Conservation (phyloP, 1,140 invertebrate genomes). For the Potamilus streckersoni region DNA sequence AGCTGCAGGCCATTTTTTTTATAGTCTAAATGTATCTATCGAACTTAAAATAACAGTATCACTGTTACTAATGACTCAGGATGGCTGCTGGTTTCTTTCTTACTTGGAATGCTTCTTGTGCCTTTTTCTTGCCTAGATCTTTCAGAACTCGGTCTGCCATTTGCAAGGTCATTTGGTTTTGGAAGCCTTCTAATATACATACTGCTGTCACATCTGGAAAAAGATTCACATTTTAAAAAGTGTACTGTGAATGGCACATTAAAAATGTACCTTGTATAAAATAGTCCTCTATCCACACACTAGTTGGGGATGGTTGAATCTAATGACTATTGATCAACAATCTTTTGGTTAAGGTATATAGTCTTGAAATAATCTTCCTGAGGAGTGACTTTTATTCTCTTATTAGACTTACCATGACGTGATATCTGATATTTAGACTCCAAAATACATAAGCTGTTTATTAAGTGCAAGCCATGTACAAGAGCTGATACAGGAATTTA, state of each 20-base stretch:
- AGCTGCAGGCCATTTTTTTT: too few relatives aligned
- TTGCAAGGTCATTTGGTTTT: conserved; percentile 80
- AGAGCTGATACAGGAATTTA: not conserved
- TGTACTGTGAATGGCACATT: too few relatives aligned
- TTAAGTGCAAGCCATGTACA: not conserved
- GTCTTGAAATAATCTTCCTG: too few relatives aligned
- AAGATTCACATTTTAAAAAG: not conserved
- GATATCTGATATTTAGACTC: too few relatives aligned
- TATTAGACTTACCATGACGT: too few relatives aligned
- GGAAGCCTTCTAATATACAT: conserved; percentile 90
- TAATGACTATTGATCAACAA: not conserved
- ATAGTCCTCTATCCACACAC: too few relatives aligned
- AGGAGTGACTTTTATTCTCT: too few relatives aligned
- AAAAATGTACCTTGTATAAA: too few relatives aligned
- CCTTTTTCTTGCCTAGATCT: conserved; percentile 72
- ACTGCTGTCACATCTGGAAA: conserved; percentile 85
- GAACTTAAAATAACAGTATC: too few relatives aligned
- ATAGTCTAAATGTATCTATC: too few relatives aligned
- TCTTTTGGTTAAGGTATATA: not conserved
- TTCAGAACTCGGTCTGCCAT: conserved; percentile 90
- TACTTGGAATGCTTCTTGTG: conserved; percentile 62
- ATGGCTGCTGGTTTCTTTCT: not conserved
- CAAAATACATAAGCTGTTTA: not conserved
- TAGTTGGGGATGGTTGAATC: too few relatives aligned
- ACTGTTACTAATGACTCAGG: too few relatives aligned